Percentiles rank a stretch among this genome's conserved stretches.
Conservation (phyloP, 1,140 invertebrate species). For the Drosophila kanapiae region DNA sequence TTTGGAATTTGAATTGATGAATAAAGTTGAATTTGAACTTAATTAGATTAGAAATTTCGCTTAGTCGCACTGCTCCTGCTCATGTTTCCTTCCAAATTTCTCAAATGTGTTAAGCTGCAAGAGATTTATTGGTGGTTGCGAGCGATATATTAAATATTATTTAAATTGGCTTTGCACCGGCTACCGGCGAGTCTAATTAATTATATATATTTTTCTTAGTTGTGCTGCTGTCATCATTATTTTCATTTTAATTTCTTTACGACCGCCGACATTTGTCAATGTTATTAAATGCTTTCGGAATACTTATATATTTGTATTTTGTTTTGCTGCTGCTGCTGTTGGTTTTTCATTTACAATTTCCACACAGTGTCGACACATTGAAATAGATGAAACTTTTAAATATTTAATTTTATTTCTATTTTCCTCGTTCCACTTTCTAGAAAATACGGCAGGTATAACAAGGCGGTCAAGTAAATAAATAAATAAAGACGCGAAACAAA, state of each 20-base stretch:
- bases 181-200: slow-evolving; percentile 35
- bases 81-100: slow-evolving; percentile 41
- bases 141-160: slow-evolving; percentile 34
- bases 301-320: slow-evolving; percentile 27
- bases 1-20: slow-evolving; percentile 27
- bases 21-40: slow-evolving; percentile 29
- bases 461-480: slow-evolving; percentile 70
- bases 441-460: slow-evolving; percentile 21
- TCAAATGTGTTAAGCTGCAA: slow-evolving; percentile 51
- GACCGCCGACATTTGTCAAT: slow-evolving; percentile 27
- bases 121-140: slow-evolving; percentile 36
- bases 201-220: slow-evolving; percentile 36
- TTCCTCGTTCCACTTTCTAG: slow-evolving; percentile 1
- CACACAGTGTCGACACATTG: background rate
- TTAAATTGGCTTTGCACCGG: slow-evolving; percentile 32
- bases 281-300: slow-evolving; percentile 15
- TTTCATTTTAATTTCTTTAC: slow-evolving; percentile 41
- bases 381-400: background rate
- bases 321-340: background rate
- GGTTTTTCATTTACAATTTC: slow-evolving; percentile 8
- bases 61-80: slow-evolving; percentile 47
- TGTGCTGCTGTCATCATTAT: slow-evolving; percentile 37
- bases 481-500: slow-evolving; percentile 78
- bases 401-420: background rate
- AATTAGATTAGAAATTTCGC: slow-evolving; percentile 36